phyloP scores from a whole-genome alignment of 2,113 vertebrate genomes.

The Glareola pratincola region DNA sequence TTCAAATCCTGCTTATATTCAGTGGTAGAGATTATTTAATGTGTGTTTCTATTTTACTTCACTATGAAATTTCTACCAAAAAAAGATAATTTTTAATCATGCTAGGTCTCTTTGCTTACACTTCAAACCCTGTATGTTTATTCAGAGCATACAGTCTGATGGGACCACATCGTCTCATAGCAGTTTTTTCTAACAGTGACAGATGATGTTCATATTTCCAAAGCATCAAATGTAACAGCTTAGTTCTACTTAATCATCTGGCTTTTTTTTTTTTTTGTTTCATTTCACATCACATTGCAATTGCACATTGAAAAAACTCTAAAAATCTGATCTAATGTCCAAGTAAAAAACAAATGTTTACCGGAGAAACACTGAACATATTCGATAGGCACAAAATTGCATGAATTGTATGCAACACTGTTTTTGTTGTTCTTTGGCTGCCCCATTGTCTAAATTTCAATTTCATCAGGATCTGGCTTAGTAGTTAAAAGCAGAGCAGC shows the following conservation, averaged over 20 bases:
- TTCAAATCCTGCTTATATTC: background rate
- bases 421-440: background rate
- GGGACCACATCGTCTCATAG: background rate
- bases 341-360: background rate
- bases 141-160: background rate
- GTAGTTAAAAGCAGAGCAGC: background rate
- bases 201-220: slow-evolving; percentile 45
- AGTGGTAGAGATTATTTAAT: background rate
- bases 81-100: background rate
- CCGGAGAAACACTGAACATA: background rate
- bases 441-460: background rate
- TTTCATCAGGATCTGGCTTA: background rate
- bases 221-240: slow-evolving; percentile 12
- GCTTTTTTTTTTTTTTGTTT: background rate
- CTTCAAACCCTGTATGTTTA: background rate
- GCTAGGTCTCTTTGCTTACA: background rate
- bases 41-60: background rate
- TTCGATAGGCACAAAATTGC: background rate
- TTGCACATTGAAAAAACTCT: background rate
- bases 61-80: background rate
- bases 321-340: background rate
- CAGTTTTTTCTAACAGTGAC: background rate
- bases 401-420: background rate
- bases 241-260: slow-evolving; percentile 1
- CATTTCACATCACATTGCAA: background rate